Percentiles rank a stretch among this genome's conserved stretches.
These are phyloP conservation scores for Holacanthus passer DNA, from an alignment of 2,113 vertebrate species.

Conservation along the genomic window DNA sequence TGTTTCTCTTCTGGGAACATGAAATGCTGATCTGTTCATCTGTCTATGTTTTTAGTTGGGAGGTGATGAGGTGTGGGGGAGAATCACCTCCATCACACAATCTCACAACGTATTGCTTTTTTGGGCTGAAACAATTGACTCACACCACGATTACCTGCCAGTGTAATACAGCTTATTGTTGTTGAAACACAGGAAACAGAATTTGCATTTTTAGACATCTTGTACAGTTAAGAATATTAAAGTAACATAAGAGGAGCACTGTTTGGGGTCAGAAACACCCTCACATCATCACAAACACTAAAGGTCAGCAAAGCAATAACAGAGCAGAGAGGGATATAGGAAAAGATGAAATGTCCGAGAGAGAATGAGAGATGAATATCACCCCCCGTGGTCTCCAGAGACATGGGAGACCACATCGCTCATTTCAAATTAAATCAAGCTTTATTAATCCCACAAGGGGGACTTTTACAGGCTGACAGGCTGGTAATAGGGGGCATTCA, in stretches of 20 bases:
- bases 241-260: neutral
- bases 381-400: conserved; percentile 27
- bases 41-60: conserved; percentile 18
- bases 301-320: neutral
- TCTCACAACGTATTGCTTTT: neutral
- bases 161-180: neutral
- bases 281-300: neutral
- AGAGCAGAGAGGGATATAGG: neutral
- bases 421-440: conserved; percentile 76
- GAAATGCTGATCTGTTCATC: conserved; percentile 1
- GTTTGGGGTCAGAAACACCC: neutral
- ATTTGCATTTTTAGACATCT: neutral
- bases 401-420: conserved; percentile 52
- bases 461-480: conserved; percentile 60
- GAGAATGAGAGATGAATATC: conserved; percentile 48
- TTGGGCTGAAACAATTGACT: neutral
- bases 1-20: conserved; percentile 8
- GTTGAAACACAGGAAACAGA: neutral
- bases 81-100: conserved; percentile 1
- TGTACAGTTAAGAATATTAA: neutral
- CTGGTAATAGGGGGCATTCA: conserved; percentile 59
- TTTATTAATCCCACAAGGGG: conserved; percentile 73
- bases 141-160: neutral
- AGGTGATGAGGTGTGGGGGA: conserved; percentile 11
- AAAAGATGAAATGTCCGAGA: conserved; percentile 29